Evolutionary conservation across 1,140 invertebrate genomes (phyloP).

Genomic region (Cheumatopsyche charites): DNA sequence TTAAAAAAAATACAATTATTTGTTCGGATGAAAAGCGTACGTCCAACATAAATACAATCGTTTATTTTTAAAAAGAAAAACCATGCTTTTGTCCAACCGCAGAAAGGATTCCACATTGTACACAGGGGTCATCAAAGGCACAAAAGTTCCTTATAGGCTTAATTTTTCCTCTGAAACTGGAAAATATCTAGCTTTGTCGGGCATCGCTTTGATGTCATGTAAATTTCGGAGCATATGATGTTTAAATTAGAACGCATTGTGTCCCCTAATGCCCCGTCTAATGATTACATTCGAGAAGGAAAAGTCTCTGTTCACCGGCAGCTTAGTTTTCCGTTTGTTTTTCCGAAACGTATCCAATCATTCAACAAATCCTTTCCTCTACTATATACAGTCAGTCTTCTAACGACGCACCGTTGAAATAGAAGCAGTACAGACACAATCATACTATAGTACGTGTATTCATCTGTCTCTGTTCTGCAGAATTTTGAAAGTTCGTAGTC

Average conservation of each 20-base stretch:
- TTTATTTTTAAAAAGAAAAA: constrained; percentile 29
- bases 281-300: constrained; percentile 6
- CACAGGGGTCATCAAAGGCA: constrained; percentile 28
- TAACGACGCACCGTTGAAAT: too few species aligned
- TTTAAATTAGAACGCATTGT: constrained; percentile 26
- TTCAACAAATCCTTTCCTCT: too few species aligned
- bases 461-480: too few species aligned
- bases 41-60: constrained; percentile 16
- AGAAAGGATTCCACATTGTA: constrained; percentile 28
- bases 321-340: too few species aligned
- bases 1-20: too few species aligned
- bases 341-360: too few species aligned
- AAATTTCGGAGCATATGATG: constrained; percentile 19
- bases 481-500: too few species aligned
- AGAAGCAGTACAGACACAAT: too few species aligned
- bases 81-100: constrained; percentile 19
- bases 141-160: constrained; percentile 31
- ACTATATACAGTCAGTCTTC: too few species aligned
- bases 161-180: constrained; percentile 28
- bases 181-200: constrained; percentile 21
- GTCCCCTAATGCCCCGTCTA: constrained; percentile 6
- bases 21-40: not conserved
- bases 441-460: too few species aligned
- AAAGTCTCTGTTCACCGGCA: not conserved
- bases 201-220: constrained; percentile 12